Evolutionary conservation across 23 tunicate genomes (phyloP).

Genomic region (Clavelina lepadiformis): DNA sequence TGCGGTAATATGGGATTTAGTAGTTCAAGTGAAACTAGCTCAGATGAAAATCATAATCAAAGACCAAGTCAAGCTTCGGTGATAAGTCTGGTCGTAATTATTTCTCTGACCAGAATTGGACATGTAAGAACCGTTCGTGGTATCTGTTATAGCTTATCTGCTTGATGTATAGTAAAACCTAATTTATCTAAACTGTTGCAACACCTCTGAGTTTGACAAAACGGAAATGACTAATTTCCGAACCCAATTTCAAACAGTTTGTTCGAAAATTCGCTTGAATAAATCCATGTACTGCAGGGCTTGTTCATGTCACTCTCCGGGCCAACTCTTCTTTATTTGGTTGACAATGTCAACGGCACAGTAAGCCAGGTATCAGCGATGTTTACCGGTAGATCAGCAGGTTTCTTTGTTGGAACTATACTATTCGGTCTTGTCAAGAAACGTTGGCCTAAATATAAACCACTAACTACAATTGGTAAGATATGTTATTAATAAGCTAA

Average conservation of each 20-base stretch:
- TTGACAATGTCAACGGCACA: slow-evolving; percentile 65
- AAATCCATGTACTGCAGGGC: slow-evolving; percentile 34
- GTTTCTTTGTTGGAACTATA: slow-evolving; percentile 63
- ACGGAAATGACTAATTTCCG: no score
- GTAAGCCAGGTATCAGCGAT: slow-evolving; percentile 62
- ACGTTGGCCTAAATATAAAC: slow-evolving; percentile 12
- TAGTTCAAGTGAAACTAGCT: no score
- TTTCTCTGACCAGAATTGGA: slow-evolving; percentile 35
- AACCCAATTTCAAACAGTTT: no score
- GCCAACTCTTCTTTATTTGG: slow-evolving; percentile 79
- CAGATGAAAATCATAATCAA: no score
- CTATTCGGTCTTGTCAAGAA: slow-evolving; percentile 42
- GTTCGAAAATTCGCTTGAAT: not conserved
- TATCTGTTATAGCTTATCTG: not conserved
- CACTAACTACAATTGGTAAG: slow-evolving; percentile 29
- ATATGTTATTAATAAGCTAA: no score
- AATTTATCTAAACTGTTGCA: not conserved
- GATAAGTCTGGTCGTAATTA: slow-evolving; percentile 6
- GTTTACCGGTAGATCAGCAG: slow-evolving; percentile 90
- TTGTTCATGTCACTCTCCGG: slow-evolving; percentile 65
- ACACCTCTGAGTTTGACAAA: not conserved
- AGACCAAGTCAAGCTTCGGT: no score
- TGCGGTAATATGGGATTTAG: no score
- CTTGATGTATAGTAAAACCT: not conserved
- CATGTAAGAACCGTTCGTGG: slow-evolving; percentile 10